Evolutionary conservation across 2,888 invertebrate genomes (phyloP), one percentile per base, ranked within the genome.

Genomic region (Trachelus troglodyta): DNA sequence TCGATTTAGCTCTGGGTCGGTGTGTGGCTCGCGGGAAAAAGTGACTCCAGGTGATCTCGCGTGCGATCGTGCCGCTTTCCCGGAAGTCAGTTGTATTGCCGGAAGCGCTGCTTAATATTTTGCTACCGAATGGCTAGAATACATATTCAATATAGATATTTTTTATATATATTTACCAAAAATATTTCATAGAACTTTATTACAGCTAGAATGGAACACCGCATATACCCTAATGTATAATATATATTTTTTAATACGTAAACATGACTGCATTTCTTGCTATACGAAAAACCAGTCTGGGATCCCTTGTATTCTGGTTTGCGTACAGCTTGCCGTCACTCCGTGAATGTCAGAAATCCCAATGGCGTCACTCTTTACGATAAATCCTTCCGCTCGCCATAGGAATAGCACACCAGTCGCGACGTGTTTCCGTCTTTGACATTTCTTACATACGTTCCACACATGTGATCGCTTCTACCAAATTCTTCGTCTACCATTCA

Each of bases 261-360:
- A 56, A 23, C 23, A 23, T 23, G 2, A 2, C 9, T 56, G 23
- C 2, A 56, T 23, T 56, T 56, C 23, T 56, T 56, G 23, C 15
- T 23, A 23, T 56, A 23, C 9, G 23, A 56, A 9, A 56, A 56
- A 56, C 56, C 56, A 56, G 56, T 23, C 56, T 9, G 23, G 56
- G 56, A 56, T 56, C 23, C 56, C 56, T 56, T 56, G 9, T 23
- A 56, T 56, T 56, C 15, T 56, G 23, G 56, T 23, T 56, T 23
- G 23, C 56, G 56, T 56, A 56, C 23, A 56, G 56, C 23, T 23
- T 56, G 23, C 2, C 56, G 56, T 56, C 56, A 56, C 23, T 56
- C 76, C 76, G 78, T 76, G 73, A 78, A 76, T 78, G 78, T 76
- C 73, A 73, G 78, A 76, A 75, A 78, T 78, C 75, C 78, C 75